A percentile compares a stretch with the other conserved stretches of the same genome.
Conservation (phyloP, 2,888 invertebrate species). For the Tricholauxania praeusta region DNA sequence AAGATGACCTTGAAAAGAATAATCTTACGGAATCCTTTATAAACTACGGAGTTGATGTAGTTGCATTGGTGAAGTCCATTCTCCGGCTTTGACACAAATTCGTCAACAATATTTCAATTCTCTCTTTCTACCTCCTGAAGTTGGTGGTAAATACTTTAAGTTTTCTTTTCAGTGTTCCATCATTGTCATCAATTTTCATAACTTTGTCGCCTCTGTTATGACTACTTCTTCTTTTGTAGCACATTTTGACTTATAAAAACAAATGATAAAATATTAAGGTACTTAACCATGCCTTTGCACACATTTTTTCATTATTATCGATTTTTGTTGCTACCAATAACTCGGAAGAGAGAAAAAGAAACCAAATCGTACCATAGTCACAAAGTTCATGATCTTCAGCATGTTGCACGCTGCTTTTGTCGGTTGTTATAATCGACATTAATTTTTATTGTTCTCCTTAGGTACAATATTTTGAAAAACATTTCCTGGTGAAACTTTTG, state of each 20-base stretch:
- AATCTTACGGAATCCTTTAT: no score
- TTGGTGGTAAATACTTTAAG: not conserved
- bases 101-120: not conserved
- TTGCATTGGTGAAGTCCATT: no score
- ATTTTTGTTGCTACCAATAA: constrained; percentile 56
- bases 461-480: not conserved
- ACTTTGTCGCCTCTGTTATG: not conserved
- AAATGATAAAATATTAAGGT: no score
- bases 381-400: constrained; percentile 56
- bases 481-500: constrained; percentile 17
- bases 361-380: not conserved
- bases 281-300: no score
- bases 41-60: no score
- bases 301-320: constrained; percentile 54
- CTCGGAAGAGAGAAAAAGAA: constrained; percentile 33
- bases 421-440: no score
- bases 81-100: not conserved
- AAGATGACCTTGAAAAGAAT: no score
- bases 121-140: not conserved
- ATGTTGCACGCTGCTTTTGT: constrained; percentile 24
- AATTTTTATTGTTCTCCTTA: no score
- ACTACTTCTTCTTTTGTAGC: not conserved
- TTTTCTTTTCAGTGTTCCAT: not conserved
- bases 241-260: constrained; percentile 37
- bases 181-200: not conserved